Base-by-base conservation (phyloP, 2,888 invertebrate species). In the Pyrrhia umbra region DNA sequence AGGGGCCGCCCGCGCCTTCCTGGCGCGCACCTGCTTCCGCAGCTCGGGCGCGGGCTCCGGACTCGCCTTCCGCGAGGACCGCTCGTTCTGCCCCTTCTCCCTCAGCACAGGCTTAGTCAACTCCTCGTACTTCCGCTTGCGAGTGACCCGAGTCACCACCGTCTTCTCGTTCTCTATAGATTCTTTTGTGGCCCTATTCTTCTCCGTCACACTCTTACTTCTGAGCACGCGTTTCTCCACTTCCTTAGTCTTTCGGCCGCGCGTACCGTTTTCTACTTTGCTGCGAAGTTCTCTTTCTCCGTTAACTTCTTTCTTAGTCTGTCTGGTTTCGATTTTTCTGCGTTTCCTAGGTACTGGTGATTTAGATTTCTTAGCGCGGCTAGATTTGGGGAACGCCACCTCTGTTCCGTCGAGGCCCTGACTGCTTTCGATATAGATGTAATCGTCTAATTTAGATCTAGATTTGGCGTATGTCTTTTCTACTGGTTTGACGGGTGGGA, bases 121-220 rank as follows among this genome's bases (percentile, higher is more conserved):
- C 23, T 94, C 93, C 9, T 93, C 92, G 54, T 88, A 83, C 15
- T 86, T 88, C 20, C 94, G 75, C 68, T 95, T 95, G 1, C 94
- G 80, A 0, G 93, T 93, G 3, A 75, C 84, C 51, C 90, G 80
- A 0, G 88, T 87, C 1, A 84, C 81, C 0, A 75, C 73, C 0
- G 86, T 83, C 64, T 92, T 94, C 18, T 94, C 93, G 47, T 95
- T 95, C 64, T 95, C 94, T 50, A 94, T 94, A 0, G 94, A 94
- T 68, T 95, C 94, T 64, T 94, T 94, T 2, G 91, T 90, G 1
- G 85, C 82, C 47, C 92, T 80, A 10, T 81, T 86, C 56, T 87
- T 87, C 2, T 88, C 84, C 3, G 78, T 77, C 1, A 55, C 64
- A 39, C 81, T 85, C 60, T 77, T 84, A 43, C 78, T 85, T 27